These are phyloP conservation scores for Molossus molossus DNA, from an alignment of 2,797 vertebrate species.

Conservation along the genomic window DNA sequence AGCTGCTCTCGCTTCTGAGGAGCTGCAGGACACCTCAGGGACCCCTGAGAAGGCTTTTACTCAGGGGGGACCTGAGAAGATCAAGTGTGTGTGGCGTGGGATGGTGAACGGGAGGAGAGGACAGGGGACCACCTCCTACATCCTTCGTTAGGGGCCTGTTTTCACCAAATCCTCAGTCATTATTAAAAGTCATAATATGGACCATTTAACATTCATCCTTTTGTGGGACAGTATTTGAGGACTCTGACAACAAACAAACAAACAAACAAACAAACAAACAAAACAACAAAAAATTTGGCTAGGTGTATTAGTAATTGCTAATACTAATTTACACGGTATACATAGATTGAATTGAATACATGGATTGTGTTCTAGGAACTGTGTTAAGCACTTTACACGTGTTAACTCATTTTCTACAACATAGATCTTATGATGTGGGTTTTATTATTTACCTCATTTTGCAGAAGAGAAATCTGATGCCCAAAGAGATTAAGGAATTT, in stretches of 20 bases:
- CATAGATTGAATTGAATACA: neutral
- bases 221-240: neutral
- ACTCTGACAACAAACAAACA: neutral
- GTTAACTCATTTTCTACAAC: neutral
- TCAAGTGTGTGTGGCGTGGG: neutral
- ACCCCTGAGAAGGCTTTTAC: neutral
- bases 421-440: neutral
- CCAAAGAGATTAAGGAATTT: neutral
- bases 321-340: neutral
- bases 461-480: neutral
- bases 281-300: neutral
- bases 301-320: neutral
- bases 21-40: neutral
- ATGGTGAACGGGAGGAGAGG: neutral
- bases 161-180: neutral
- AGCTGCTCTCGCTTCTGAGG: neutral
- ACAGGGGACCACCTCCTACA: neutral
- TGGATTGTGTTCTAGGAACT: neutral
- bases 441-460: constrained; percentile 14
- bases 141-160: neutral
- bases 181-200: neutral
- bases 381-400: neutral
- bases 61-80: neutral
- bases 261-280: neutral
- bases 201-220: constrained; percentile 8